Evolutionary conservation across 1,140 invertebrate genomes (phyloP).

Genomic region (Pentalonia nigronervosa): DNA sequence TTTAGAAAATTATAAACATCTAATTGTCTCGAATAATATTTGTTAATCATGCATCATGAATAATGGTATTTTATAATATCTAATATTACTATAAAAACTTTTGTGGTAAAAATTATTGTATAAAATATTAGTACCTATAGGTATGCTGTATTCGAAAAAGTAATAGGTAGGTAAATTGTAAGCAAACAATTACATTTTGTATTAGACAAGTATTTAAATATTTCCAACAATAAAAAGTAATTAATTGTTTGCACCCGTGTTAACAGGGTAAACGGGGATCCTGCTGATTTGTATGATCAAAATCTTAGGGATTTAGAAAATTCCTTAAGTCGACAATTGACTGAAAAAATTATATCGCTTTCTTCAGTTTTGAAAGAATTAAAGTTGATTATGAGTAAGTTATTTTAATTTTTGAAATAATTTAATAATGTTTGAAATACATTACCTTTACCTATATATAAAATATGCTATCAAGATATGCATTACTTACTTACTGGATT

Average conservation of each 20-base stretch:
- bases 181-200: not conserved
- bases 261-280: conserved; percentile 34
- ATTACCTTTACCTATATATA: not conserved
- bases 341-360: conserved; percentile 33
- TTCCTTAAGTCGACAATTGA: conserved; percentile 43
- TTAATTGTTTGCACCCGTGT: not conserved
- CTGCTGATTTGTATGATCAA: conserved; percentile 42
- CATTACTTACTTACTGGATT: not conserved
- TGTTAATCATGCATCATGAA: not conserved
- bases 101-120: no score
- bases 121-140: no score
- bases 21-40: not conserved
- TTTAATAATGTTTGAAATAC: not conserved
- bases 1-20: not conserved
- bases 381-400: conserved; percentile 46
- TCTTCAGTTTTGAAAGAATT: conserved; percentile 39
- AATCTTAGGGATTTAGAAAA: conserved; percentile 32
- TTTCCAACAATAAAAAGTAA: not conserved
- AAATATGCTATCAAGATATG: not conserved
- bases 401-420: not conserved
- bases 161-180: no score
- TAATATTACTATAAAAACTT: no score
- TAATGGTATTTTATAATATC: not conserved
- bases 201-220: not conserved
- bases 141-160: not conserved